These are phyloP conservation scores for Dipodomys spectabilis DNA, from an alignment of 2,113 vertebrate species.

Conservation along the genomic window DNA sequence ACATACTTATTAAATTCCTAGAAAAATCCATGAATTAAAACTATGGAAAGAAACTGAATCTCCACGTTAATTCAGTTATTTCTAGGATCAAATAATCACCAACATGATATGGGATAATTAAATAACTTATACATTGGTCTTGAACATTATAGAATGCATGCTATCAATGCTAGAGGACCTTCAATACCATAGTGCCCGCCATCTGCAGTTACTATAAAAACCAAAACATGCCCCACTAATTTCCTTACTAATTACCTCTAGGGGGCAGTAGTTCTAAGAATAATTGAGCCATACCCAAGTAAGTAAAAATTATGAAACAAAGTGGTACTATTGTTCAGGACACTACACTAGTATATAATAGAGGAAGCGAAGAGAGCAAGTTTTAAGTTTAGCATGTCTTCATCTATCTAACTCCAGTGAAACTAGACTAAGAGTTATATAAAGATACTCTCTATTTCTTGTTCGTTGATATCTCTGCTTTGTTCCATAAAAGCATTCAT, in stretches of 20 bases:
- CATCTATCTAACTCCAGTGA: neutral
- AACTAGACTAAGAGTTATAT: neutral
- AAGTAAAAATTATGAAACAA: neutral
- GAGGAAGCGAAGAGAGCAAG: neutral
- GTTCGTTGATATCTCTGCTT: neutral
- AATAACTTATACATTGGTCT: neutral
- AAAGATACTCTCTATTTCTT: neutral
- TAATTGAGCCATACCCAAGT: neutral
- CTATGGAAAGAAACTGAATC: neutral
- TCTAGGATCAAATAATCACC: neutral
- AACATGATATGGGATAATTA: too few relatives aligned
- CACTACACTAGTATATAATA: neutral
- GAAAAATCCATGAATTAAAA: neutral
- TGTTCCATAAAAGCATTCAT: neutral
- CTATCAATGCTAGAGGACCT: neutral
- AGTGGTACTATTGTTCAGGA: neutral
- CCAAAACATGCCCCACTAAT: neutral
- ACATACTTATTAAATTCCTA: neutral
- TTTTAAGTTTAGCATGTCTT: neutral
- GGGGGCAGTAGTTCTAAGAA: neutral
- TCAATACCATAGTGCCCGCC: neutral
- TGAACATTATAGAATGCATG: neutral
- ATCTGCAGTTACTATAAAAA: neutral
- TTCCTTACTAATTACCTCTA: neutral
- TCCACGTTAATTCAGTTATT: neutral